These are phyloP conservation scores for Acridotheres tristis DNA, from an alignment of 2,797 vertebrate species.

Conservation along the genomic window DNA sequence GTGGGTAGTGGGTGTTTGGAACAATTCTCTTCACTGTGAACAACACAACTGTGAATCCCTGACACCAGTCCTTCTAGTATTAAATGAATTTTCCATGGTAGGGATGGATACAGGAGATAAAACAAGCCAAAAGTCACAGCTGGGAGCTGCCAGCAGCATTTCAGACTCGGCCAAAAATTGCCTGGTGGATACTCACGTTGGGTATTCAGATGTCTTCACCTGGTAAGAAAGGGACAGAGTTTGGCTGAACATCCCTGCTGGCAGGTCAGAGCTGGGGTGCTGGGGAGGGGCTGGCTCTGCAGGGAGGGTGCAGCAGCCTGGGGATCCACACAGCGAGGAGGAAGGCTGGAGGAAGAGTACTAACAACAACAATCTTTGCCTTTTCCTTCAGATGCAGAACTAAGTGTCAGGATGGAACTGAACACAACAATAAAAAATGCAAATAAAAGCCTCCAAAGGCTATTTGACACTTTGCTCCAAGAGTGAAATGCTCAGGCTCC, in stretches of 20 bases:
- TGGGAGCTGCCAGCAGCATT: conserved; percentile 30
- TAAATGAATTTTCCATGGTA: conserved; percentile 26
- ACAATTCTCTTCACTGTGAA: not conserved
- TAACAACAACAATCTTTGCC: not conserved
- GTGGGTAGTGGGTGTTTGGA: not conserved
- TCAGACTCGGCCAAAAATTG: not conserved
- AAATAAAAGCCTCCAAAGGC: not conserved
- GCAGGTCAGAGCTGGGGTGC: accelerated
- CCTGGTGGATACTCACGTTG: not conserved
- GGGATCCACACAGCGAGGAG: not conserved
- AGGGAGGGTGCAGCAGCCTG: not conserved
- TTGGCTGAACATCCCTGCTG: not conserved
- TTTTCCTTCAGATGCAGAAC: not conserved
- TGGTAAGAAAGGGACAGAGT: not conserved
- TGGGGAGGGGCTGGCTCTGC: not conserved
- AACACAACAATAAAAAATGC: not conserved
- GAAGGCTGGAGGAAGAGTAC: not conserved
- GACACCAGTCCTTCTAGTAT: not conserved
- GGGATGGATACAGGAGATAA: not conserved
- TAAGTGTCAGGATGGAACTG: not conserved
- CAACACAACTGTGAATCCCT: not conserved
- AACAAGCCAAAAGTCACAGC: conserved; percentile 36
- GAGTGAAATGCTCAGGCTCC: not conserved
- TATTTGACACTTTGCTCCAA: not conserved
- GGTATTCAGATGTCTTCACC: not conserved